phyloP scores from a whole-genome alignment of 1,140 invertebrate species.

The Brachionus paranguensis region DNA sequence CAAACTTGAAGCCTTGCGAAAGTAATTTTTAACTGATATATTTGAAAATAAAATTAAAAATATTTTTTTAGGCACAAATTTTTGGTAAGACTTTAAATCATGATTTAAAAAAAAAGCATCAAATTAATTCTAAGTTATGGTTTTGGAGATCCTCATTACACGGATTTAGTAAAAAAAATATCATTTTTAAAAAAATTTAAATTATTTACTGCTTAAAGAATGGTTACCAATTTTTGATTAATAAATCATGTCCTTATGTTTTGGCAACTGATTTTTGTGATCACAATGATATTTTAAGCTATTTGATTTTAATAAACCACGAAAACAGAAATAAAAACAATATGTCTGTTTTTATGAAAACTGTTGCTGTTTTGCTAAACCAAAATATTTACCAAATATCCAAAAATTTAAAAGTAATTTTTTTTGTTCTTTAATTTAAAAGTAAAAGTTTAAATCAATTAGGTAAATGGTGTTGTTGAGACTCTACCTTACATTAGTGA shows the following conservation, averaged over 20 bases:
- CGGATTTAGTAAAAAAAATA: not conserved
- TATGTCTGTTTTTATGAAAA: not conserved
- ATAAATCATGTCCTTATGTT: conserved; percentile 1
- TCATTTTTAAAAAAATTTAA: too few species aligned
- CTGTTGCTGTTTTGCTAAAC: not conserved
- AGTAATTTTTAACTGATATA: not conserved
- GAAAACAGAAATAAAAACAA: not conserved
- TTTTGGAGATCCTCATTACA: conserved; percentile 32
- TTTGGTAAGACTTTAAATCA: not conserved
- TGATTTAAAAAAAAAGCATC: not conserved
- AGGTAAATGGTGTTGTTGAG: not conserved
- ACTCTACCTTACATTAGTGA: not conserved
- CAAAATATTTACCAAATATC: not conserved
- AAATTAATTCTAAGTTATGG: conserved; percentile 6
- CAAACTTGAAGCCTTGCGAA: not conserved
- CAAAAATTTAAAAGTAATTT: not conserved
- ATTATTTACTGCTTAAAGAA: not conserved
- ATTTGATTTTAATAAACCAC: conserved; percentile 1
- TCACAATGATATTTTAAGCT: not conserved
- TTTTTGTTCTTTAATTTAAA: not conserved
- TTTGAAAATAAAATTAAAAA: not conserved
- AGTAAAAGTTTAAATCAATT: not conserved
- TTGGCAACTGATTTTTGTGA: conserved; percentile 14
- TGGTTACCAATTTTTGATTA: not conserved
- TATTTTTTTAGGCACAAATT: not conserved